Evolutionary conservation across 2,888 invertebrate species (phyloP), one percentile per base, ranked within the genome.

Genomic region (Meta bourneti): DNA sequence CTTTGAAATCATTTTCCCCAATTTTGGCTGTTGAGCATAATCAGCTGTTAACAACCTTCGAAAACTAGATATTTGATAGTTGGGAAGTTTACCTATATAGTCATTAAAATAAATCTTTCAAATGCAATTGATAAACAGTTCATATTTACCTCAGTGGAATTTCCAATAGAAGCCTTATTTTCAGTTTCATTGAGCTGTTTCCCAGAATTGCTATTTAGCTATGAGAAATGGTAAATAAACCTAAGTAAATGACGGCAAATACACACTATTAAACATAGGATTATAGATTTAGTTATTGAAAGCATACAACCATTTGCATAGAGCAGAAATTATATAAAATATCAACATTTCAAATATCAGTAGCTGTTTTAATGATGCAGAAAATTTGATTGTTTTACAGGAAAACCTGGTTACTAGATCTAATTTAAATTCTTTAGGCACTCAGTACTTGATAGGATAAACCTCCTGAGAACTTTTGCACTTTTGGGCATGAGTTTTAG

Each of bases 171-270:
- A 34, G 49, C 6, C 72, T 90, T 90, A 51, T 69, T 88, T 49
- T 91, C 91, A 49, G 91, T 54, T 78, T 88, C 87, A 34, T 34
- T 51, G 9, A 69, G 34, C 9, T 75, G 72, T 72, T 84, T 91
- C 7, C 83, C 88, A 79, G 88, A 20, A 69, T 72, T 91, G 69
- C 72, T 91, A n/a, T 83, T 83, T 7, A 74, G 83, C 83, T 83
- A 20, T 20, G n/a, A 20, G 52, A 52, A 71, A 72, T 72, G 1
- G 1, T 34, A 34, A 34, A 34, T 1, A 34, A 72, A 72, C 8
- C 1, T 19, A 72, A 72, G 11, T 20, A 9, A 9, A 72, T n/a
- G 6, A n/a, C 9, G 19, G 0, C 7, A 72, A 72, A 20, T 72
- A n/a, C 48, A 49, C 9, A 8, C 48, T 16, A 77, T 48, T 11